Percentiles rank a stretch among this genome's conserved stretches.
These are phyloP conservation scores for Graptemys geographica DNA, from an alignment of 2,797 vertebrate genomes.

Conservation along the genomic window DNA sequence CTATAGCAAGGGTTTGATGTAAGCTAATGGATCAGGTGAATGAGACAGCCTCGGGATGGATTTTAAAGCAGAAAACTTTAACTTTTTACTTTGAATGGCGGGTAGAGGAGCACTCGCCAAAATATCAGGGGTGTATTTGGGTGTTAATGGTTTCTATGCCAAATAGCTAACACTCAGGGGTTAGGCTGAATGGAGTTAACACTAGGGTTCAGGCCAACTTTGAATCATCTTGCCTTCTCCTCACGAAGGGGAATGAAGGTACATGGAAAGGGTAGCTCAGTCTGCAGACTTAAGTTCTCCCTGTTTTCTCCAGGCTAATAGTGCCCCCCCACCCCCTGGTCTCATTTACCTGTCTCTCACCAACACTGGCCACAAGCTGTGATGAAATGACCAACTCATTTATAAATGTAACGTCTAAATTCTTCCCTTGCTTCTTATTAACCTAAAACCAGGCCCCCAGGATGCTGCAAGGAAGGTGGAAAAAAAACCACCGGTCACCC, in stretches of 20 bases:
- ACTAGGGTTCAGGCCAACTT: accelerated
- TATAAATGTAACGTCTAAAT: neutral
- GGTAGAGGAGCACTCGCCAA: accelerated
- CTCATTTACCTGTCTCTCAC: neutral
- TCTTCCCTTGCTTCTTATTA: neutral
- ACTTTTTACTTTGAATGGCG: neutral
- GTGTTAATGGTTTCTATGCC: neutral
- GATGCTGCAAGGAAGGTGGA: neutral
- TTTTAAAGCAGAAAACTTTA: neutral
- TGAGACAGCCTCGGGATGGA: neutral
- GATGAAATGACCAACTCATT: neutral
- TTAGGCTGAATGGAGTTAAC: neutral
- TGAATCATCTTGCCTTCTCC: neutral
- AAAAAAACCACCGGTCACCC: neutral
- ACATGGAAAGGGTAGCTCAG: accelerated
- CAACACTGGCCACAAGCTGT: neutral
- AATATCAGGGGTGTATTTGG: neutral
- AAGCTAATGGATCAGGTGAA: neutral
- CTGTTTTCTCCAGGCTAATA: neutral
- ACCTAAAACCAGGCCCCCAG: accelerated
- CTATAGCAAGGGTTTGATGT: conserved; percentile 10
- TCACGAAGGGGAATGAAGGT: neutral
- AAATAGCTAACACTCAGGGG: accelerated
- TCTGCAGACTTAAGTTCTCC: accelerated
- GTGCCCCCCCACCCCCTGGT: accelerated